Evolutionary conservation across 2,888 invertebrate genomes (phyloP), one percentile per base, ranked within the genome.

Genomic region (Drosophila mercatorum): DNA sequence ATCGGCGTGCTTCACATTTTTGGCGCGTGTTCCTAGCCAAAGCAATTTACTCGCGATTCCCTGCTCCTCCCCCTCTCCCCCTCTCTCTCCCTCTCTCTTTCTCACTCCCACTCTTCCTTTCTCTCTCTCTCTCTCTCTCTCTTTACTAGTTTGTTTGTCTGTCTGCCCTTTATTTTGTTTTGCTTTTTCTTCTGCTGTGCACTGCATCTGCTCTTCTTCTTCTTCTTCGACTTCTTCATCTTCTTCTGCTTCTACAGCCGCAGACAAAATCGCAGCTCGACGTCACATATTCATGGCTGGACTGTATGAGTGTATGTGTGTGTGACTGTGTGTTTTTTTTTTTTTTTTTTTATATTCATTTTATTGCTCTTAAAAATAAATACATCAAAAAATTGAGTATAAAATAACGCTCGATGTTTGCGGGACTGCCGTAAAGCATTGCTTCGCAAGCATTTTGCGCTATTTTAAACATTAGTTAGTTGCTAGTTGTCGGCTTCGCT

Each of bases 11-110:
- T 79, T 70, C 71, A 78, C 81, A 80, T 81, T 78, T 83, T 57
- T 72, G 80, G 76, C 69, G 75, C 79, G 80, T 71, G 78, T 64
- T 69, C 68, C 63, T 73, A 64, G 72, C 80, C 73, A 64, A 59
- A 75, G 83, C 83, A 83, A 84, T 83, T 83, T 85, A 85, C 85
- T 83, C 72, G 70, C 75, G 73, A 58, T 51, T 63, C 58, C 55
- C 3, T 5, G 53, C 49, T 8, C 26, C 38, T 3, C 5, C 26
- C 38, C 28, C 5, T 28, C 28, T 43, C 7, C 28, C n/a, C 34
- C 26, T 14, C 12, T 43, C 40, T 11, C 31, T 47, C 34, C 26
- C 10, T 36, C 5, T 36, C 12, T 28, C 10, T 44, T 6, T 34
- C 40, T 17, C 28, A 43, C n/a, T 52, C 10, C 7, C 31, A 31